Conservation (phyloP, 2,113 vertebrate species). For the Proteles cristata region DNA sequence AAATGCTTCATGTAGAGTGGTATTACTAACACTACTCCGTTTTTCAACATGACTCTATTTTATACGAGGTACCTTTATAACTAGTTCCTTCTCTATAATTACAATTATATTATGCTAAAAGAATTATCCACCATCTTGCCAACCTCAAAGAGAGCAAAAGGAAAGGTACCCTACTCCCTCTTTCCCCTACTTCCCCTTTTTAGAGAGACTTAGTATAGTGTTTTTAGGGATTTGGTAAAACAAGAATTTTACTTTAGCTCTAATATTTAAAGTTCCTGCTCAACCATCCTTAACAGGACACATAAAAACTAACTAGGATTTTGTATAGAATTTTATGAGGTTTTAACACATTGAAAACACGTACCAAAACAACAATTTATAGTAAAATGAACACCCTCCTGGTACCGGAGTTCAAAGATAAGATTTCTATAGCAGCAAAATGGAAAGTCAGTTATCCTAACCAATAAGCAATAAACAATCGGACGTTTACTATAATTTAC, state of each 20-base stretch:
- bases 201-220: background rate
- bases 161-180: background rate
- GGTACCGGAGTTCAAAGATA: slow-evolving; percentile 10
- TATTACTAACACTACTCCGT: background rate
- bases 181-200: background rate
- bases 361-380: background rate
- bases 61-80: background rate
- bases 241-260: slow-evolving; percentile 28
- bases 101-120: background rate
- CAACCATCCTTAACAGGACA: background rate
- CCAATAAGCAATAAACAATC: slow-evolving; percentile 5
- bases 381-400: slow-evolving; percentile 31
- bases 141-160: slow-evolving; percentile 22
- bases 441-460: slow-evolving; percentile 40
- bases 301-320: slow-evolving; percentile 32
- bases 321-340: background rate
- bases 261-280: slow-evolving; percentile 8
- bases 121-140: background rate
- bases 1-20: background rate
- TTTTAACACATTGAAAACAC: slow-evolving; percentile 21
- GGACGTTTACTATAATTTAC: background rate
- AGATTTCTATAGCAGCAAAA: slow-evolving; percentile 38
- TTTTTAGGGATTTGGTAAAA: background rate
- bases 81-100: background rate
- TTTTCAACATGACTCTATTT: slow-evolving; percentile 33